Evolutionary conservation across 2,797 vertebrate species (phyloP).

Genomic region (Phataginus tetradactyla): DNA sequence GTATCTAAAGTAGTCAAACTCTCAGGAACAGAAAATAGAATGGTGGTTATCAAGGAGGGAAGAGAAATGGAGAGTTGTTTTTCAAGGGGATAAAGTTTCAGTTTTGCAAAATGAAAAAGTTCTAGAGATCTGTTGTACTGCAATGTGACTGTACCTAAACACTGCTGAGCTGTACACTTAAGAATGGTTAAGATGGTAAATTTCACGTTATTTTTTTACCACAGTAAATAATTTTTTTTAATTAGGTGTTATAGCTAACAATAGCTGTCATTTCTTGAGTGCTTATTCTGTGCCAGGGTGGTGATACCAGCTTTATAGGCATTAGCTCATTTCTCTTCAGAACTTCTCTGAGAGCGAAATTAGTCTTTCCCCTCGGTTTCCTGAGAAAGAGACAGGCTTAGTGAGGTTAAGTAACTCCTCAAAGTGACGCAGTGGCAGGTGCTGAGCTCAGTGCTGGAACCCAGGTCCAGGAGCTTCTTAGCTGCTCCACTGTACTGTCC

Average conservation of each 20-base stretch:
- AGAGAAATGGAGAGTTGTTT: neutral
- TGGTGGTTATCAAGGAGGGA: neutral
- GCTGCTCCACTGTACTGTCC: accelerated
- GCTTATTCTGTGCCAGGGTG: neutral
- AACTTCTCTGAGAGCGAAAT: neutral
- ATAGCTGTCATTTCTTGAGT: neutral
- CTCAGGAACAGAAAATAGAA: neutral
- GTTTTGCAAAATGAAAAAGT: neutral
- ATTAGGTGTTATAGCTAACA: neutral
- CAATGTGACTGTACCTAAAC: neutral
- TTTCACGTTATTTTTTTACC: neutral
- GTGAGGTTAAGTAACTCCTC: neutral
- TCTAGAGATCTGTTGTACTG: neutral
- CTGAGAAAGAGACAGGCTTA: neutral
- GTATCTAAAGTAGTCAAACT: neutral
- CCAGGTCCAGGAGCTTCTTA: too few species aligned
- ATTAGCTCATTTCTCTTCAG: neutral
- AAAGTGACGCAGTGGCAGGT: neutral
- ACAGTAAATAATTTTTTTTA: neutral
- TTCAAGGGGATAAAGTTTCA: neutral
- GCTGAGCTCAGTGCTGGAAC: neutral
- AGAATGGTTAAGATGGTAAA: neutral
- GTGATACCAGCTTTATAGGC: neutral
- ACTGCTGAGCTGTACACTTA: neutral
- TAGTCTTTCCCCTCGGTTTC: neutral